These are phyloP conservation scores for Ariopsis seemanni DNA, from an alignment of 2,113 vertebrate species.

Conservation along the genomic window DNA sequence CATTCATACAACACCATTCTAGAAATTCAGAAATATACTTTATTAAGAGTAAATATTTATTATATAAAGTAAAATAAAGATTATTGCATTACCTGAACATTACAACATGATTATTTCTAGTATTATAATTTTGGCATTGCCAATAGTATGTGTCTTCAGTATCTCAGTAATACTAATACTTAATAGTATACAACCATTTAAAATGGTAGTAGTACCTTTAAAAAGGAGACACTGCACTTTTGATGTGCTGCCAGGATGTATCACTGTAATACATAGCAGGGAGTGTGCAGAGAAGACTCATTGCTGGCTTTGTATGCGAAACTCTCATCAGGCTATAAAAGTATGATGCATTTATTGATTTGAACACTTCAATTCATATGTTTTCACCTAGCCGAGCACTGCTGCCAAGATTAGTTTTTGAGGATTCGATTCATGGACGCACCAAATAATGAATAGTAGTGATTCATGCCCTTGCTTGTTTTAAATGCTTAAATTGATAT, in stretches of 20 bases:
- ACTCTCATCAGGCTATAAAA: constrained; percentile 58
- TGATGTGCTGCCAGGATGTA: constrained; percentile 28
- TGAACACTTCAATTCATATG: constrained; percentile 57
- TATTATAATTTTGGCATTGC: not conserved
- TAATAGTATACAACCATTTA: not conserved
- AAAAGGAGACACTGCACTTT: constrained; percentile 25
- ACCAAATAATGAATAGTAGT: constrained; percentile 57
- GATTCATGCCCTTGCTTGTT: constrained; percentile 58
- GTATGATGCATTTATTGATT: constrained; percentile 58
- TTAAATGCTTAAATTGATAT: constrained; percentile 60
- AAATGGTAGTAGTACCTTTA: constrained; percentile 4
- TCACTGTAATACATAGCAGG: constrained; percentile 35
- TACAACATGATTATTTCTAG: not conserved
- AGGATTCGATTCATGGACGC: constrained; percentile 57
- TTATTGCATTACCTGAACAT: not conserved
- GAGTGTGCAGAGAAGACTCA: constrained; percentile 36
- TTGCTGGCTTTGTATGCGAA: constrained; percentile 55
- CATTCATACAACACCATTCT: not conserved
- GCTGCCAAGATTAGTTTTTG: constrained; percentile 57
- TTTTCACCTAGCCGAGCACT: constrained; percentile 54
- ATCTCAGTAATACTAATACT: constrained; percentile 19
- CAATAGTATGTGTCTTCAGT: not conserved
- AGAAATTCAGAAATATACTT: not conserved
- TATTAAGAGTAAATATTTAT: not conserved
- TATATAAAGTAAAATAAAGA: not conserved